Evolutionary conservation across 2,113 vertebrate genomes (phyloP).

Genomic region (Hyla sarda): DNA sequence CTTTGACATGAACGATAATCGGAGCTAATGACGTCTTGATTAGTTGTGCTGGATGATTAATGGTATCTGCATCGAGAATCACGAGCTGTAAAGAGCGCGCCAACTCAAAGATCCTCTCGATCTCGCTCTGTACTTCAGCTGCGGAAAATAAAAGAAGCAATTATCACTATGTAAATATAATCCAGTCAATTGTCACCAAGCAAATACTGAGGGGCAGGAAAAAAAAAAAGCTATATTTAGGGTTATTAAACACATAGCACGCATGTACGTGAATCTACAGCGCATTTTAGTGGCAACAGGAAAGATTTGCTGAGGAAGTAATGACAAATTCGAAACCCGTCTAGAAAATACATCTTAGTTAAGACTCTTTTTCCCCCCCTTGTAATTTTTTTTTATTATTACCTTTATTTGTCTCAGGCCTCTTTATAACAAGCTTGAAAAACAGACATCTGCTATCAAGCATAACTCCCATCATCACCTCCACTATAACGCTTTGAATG

Average conservation of each 20-base stretch:
- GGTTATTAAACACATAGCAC: not conserved
- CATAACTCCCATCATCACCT: too few species aligned
- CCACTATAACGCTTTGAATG: too few species aligned
- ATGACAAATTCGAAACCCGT: too few species aligned
- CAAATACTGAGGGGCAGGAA: not conserved
- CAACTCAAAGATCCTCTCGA: slow-evolving; percentile 96
- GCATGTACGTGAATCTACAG: not conserved
- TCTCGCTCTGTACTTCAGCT: slow-evolving; percentile 98
- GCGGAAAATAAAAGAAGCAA: slow-evolving; percentile 56
- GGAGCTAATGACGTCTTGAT: slow-evolving; percentile 98
- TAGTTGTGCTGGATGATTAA: slow-evolving; percentile 96
- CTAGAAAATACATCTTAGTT: too few species aligned
- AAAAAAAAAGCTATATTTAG: not conserved
- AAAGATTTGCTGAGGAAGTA: too few species aligned
- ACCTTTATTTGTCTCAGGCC: too few species aligned
- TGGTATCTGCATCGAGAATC: slow-evolving; percentile 95
- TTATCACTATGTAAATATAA: slow-evolving; percentile 21
- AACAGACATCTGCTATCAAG: too few species aligned
- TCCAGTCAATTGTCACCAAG: not conserved
- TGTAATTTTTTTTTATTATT: too few species aligned
- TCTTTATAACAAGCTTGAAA: too few species aligned
- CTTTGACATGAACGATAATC: slow-evolving; percentile 97
- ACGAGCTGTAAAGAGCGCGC: slow-evolving; percentile 95
- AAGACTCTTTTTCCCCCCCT: too few species aligned
- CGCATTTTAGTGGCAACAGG: not conserved